Base-by-base conservation (phyloP, 2,888 invertebrate genomes). In the Hydrotaea cyrtoneurina region DNA sequence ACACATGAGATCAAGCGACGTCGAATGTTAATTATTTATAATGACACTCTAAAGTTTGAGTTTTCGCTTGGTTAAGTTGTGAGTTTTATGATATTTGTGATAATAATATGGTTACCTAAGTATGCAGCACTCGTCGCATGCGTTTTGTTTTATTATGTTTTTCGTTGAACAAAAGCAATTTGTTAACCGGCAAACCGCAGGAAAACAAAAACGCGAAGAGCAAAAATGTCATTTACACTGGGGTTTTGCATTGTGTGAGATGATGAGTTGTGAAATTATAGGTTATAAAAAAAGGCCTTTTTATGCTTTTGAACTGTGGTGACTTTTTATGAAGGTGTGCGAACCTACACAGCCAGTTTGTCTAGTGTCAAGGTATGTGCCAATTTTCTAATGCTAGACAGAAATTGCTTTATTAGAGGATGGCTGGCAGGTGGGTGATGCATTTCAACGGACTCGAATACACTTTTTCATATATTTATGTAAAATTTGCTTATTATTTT, bases 1-100 rank as follows among this genome's bases (percentile, higher is more conserved):
- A n/a, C n/a, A 31, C 26, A 26, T 15, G 26, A 66, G 31, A 62
- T 15, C 23, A 62, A 62, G 31, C 7, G 31, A 62, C 59, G 31
- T n/a, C 31, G 23, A 62, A 66, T 39, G 66, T 43, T 39, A 66
- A 66, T 66, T 66, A 39, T 39, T 66, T 66, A 11, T 43, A 39
- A 39, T 66, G 66, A 66, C 43, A 66, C 21, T 31, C 31, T 66
- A 66, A 66, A 66, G 66, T 66, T 66, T 66, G 19, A 17, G n/a
- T 43, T 39, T 66, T 39, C 21, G 39, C 43, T 66, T 43, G 43
- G 19, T 21, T 43, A 31, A 39, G 3, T 66, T 66, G 11, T 43
- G 10, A 39, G 19, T 66, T 55, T 66, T 66, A 66, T 66, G 66
- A 66, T 66, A 36, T 13, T 59, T 59, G 15, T 59, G 26, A 59